Evolutionary conservation across 2,797 vertebrate genomes (phyloP).

Genomic region (Halcyon badia): DNA sequence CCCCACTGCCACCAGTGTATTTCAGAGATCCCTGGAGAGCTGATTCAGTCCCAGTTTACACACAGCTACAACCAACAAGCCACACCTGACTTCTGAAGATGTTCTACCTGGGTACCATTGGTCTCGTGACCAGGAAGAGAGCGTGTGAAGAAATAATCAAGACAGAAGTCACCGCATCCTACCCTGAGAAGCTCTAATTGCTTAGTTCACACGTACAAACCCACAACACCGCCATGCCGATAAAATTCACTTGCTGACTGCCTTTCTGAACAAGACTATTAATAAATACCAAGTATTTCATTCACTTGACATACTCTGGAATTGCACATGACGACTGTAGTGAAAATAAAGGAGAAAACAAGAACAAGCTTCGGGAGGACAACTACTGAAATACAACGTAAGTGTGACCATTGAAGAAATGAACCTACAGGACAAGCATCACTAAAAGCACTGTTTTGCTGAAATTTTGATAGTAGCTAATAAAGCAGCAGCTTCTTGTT

Average conservation of each 20-base stretch:
- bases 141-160: accelerated
- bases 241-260: neutral
- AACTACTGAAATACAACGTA: neutral
- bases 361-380: neutral
- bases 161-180: neutral
- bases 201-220: neutral
- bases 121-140: neutral
- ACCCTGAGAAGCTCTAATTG: accelerated
- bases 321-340: neutral
- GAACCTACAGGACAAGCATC: too few species aligned
- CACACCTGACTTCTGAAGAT: neutral
- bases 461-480: neutral
- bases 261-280: neutral
- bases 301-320: neutral
- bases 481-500: neutral
- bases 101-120: neutral
- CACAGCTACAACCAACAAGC: neutral
- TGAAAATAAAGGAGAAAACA: neutral
- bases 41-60: neutral
- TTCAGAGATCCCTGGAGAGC: neutral
- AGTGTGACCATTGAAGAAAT: neutral
- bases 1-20: too few species aligned
- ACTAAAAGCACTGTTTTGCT: neutral
- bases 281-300: neutral
- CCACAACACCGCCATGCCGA: neutral